Evolutionary conservation across 2,888 invertebrate species (phyloP), one percentile per base, ranked within the genome.

Genomic region (Euplexia lucipara): DNA sequence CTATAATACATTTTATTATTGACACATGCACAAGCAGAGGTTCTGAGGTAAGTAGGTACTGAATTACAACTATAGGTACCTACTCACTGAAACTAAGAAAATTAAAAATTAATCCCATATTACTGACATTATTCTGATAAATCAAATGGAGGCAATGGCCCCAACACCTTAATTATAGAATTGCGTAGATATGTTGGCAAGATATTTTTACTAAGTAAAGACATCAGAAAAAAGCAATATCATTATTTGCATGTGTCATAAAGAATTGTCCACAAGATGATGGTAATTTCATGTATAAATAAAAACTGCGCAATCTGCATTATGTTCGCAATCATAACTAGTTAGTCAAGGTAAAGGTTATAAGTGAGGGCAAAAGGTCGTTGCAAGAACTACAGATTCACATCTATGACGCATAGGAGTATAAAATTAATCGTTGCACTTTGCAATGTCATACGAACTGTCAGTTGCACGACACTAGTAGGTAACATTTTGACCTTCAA

Each of bases 291-390:
- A 37, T 47, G 59, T 56, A 56, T 75, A 64, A 52, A 63, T 56
- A 56, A 71, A 64, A 56, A 74, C 49, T 16, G 6, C 3, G n/a
- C 26, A 59, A 59, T 34, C 44, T 66, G 39, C 48, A 42, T 53
- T 26, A 56, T 52, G 8, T 39, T n/a, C 2, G 14, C 41, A 42
- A 56, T 48, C 34, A 30, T n/a, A 57, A 58, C 53, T 75, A n/a
- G 49, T 70, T 52, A 39, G 14, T 52, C 56, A 77, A 64, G 65
- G 72, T 60, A 20, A 48, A 70, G 73, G 70, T 70, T 26, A 62
- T 7, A 8, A n/a, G 20, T 32, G n/a, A 67, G 56, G 80, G 51
- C 72, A 60, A 71, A 42, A 65, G 77, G 65, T 78, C 77, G 26
- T 51, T 47, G 18, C 22, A 47, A 45, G 60, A 78, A 70, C 75